A percentile compares a stretch with the other conserved stretches of the same genome.
phyloP scores from a whole-genome alignment of 1,140 invertebrate species.

The Drosophila nebulosa region DNA sequence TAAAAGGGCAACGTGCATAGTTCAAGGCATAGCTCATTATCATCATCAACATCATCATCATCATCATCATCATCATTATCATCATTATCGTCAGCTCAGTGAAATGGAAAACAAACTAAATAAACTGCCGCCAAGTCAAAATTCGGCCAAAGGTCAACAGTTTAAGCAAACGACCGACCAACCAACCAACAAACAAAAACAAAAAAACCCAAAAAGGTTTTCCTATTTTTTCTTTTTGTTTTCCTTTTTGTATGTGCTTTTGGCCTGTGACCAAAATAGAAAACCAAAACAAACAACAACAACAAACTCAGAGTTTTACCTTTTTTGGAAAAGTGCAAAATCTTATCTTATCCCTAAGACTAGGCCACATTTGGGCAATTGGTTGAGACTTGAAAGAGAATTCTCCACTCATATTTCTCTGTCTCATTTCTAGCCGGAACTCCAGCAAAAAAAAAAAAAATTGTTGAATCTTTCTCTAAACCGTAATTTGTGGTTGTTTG shows the following conservation, averaged over 20 bases:
- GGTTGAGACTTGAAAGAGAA: no score
- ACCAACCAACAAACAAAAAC: background rate
- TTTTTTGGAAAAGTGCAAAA: background rate
- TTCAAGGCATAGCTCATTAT: slow-evolving; percentile 28
- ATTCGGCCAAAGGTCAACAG: background rate
- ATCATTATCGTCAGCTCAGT: background rate
- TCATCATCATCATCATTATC: background rate
- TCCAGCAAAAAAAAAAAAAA: no score
- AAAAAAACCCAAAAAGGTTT: background rate
- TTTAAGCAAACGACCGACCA: slow-evolving; percentile 3
- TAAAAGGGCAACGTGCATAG: slow-evolving; percentile 38
- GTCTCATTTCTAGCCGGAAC: no score
- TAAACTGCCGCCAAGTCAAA: slow-evolving; percentile 1
- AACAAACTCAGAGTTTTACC: background rate
- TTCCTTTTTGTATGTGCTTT: background rate
- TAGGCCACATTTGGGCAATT: no score
- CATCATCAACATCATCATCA: background rate
- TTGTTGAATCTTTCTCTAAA: background rate
- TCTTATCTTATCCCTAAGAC: background rate
- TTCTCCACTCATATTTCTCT: no score
- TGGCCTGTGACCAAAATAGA: slow-evolving; percentile 3
- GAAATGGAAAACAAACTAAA: slow-evolving; percentile 20
- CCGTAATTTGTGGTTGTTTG: slow-evolving; percentile 11
- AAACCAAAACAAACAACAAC: background rate
- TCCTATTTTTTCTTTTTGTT: background rate